phyloP scores from a whole-genome alignment of 2,797 vertebrate genomes.

The Cheirogaleus major region DNA sequence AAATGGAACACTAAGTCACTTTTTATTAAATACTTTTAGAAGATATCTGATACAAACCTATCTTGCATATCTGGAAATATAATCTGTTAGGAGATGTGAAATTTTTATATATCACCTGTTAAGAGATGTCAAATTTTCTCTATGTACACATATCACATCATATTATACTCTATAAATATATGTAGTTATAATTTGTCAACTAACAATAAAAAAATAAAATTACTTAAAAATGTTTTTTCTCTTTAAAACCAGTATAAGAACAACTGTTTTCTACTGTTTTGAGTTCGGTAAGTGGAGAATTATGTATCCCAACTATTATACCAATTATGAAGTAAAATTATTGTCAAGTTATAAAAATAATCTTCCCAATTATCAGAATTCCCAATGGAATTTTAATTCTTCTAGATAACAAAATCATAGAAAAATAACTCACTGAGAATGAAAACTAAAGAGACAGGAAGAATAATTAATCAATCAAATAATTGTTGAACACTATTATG shows the following conservation, averaged over 20 bases:
- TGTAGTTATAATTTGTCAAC: not conserved
- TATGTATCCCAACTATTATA: not conserved
- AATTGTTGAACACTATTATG: not conserved
- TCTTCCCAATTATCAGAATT: conserved; percentile 24
- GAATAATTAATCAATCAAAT: not conserved
- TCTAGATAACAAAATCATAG: not conserved
- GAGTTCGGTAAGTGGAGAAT: not conserved
- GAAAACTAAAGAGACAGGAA: not conserved
- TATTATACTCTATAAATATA: not conserved
- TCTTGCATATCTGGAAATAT: conserved; percentile 1
- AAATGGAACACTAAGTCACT: not conserved
- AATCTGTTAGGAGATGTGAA: not conserved
- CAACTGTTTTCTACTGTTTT: not conserved
- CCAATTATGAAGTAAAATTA: not conserved
- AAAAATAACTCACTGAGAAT: not conserved
- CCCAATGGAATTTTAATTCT: not conserved
- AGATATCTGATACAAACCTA: not conserved
- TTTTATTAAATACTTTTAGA: not conserved
- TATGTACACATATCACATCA: not conserved
- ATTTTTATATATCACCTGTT: not conserved
- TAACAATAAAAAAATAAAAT: not conserved
- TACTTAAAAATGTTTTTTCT: not conserved
- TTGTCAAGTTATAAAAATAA: conserved; percentile 42
- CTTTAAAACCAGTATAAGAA: conserved; percentile 9
- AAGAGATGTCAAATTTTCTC: not conserved